Percentiles rank a stretch among this genome's conserved stretches.
phyloP scores from a whole-genome alignment of 1,140 invertebrate species.

The Papilio polytes region DNA sequence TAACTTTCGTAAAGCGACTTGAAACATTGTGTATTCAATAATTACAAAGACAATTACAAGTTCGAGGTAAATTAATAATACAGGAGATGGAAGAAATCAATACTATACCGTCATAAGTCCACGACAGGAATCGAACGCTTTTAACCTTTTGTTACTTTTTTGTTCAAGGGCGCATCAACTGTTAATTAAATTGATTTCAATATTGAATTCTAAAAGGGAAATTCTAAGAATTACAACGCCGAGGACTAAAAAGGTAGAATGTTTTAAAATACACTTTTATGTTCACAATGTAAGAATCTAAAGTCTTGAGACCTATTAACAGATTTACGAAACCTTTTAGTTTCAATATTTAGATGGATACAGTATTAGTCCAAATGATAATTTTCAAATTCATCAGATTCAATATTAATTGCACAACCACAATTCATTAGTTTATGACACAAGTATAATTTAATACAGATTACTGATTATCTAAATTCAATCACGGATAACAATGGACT shows the following conservation, averaged over 20 bases:
- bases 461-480: slow-evolving; percentile 3
- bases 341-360: too few relatives aligned
- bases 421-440: neutral
- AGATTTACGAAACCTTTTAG: too few relatives aligned
- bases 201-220: neutral
- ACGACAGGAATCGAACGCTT: neutral
- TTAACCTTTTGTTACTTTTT: neutral
- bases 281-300: too few relatives aligned
- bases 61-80: slow-evolving; percentile 15
- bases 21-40: neutral
- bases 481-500: neutral
- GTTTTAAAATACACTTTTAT: neutral
- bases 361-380: neutral
- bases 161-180: neutral
- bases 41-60: slow-evolving; percentile 2
- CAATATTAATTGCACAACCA: neutral
- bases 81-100: neutral
- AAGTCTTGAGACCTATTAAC: neutral
- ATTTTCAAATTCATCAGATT: slow-evolving; percentile 3
- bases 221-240: neutral
- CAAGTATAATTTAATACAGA: slow-evolving; percentile 5
- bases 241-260: neutral
- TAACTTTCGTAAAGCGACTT: neutral
- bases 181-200: neutral
- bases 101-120: neutral